These are phyloP conservation scores for Oscheius sp. DNA, from an alignment of 2,888 invertebrate genomes.

Conservation along the genomic window DNA sequence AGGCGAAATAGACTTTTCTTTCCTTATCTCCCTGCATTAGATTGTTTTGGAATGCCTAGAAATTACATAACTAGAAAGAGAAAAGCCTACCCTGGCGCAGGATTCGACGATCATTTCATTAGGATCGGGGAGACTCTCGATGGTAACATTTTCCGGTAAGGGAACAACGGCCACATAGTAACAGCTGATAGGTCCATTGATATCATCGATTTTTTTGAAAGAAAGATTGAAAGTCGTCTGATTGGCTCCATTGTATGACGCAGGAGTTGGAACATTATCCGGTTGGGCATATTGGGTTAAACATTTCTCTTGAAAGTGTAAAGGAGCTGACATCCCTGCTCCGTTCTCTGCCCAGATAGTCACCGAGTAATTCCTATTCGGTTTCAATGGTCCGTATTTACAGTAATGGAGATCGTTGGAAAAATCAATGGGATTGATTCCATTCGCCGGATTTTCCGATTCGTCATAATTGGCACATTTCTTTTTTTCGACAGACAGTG, in stretches of 20 bases:
- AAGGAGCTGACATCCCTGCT: slow-evolving; percentile 58
- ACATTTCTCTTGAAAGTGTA: slow-evolving; percentile 57
- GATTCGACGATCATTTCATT: slow-evolving; percentile 64
- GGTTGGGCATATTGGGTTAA: slow-evolving; percentile 66
- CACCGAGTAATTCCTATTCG: slow-evolving; percentile 69
- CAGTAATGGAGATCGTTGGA: slow-evolving; percentile 60
- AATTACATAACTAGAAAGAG: background rate
- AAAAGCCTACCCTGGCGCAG: slow-evolving; percentile 33
- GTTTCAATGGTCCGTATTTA: slow-evolving; percentile 69
- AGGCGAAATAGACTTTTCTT: slow-evolving; percentile 64
- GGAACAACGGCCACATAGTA: slow-evolving; percentile 69
- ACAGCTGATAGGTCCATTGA: slow-evolving; percentile 69
- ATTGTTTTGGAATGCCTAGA: slow-evolving; percentile 63
- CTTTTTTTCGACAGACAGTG: slow-evolving; percentile 46
- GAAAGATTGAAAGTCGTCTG: slow-evolving; percentile 59
- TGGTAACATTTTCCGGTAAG: slow-evolving; percentile 59
- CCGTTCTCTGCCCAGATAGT: slow-evolving; percentile 68
- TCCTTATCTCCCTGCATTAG: slow-evolving; percentile 45
- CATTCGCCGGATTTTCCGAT: slow-evolving; percentile 35
- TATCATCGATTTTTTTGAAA: slow-evolving; percentile 63
- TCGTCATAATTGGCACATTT: slow-evolving; percentile 65
- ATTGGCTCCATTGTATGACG: slow-evolving; percentile 47
- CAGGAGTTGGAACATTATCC: slow-evolving; percentile 49
- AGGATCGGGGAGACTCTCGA: slow-evolving; percentile 58
- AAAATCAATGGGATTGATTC: slow-evolving; percentile 57